Conservation (phyloP, 2,113 vertebrate genomes). For the Epinephelus lanceolatus region DNA sequence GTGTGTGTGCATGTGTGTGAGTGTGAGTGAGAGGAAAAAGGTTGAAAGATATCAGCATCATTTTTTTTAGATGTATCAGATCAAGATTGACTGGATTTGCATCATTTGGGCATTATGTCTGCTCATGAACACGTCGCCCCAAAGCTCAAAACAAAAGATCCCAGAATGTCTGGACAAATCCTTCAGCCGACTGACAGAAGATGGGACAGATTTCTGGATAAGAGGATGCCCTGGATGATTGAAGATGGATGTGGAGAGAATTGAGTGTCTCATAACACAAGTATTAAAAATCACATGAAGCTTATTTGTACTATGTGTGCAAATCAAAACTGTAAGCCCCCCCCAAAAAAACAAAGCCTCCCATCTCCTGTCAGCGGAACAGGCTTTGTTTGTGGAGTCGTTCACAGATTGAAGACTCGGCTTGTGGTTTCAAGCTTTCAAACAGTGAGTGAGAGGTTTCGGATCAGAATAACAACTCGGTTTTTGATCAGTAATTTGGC, state of each 20-base stretch:
- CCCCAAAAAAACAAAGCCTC: constrained; percentile 14
- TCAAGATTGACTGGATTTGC: constrained; percentile 36
- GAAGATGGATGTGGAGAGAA: constrained; percentile 40
- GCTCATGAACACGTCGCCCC: constrained; percentile 20
- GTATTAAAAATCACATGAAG: constrained; percentile 26
- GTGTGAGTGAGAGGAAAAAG: constrained; percentile 35
- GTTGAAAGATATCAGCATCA: constrained; percentile 25
- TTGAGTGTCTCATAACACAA: constrained; percentile 23
- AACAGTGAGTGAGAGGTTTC: constrained; percentile 4
- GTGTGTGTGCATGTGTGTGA: neutral
- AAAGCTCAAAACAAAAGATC: constrained; percentile 31
- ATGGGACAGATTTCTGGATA: constrained; percentile 55
- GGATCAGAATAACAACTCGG: neutral
- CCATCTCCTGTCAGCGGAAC: constrained; percentile 2
- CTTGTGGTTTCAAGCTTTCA: constrained; percentile 18
- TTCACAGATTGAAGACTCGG: constrained; percentile 4
- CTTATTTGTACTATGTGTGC: constrained; percentile 32
- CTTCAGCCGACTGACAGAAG: constrained; percentile 47
- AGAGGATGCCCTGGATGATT: constrained; percentile 10
- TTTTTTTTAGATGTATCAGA: constrained; percentile 23
- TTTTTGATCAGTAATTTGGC: neutral
- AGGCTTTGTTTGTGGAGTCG: constrained; percentile 11
- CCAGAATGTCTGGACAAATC: constrained; percentile 54
- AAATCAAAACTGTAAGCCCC: constrained; percentile 39
- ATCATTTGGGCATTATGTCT: constrained; percentile 36